Evolutionary conservation across 2,113 vertebrate species (phyloP).

Genomic region (Erpornis zantholeuca): DNA sequence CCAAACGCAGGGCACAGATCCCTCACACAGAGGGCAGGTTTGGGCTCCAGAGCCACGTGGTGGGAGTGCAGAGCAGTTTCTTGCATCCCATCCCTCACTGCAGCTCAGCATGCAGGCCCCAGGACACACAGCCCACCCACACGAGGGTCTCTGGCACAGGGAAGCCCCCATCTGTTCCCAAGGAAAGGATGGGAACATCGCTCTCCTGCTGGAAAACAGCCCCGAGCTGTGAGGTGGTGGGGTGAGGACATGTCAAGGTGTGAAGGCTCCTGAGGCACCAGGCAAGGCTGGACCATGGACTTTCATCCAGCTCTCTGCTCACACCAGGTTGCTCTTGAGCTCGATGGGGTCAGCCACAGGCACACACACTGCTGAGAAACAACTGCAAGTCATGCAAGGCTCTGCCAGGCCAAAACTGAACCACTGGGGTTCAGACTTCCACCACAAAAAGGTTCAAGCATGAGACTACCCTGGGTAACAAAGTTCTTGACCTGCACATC

Average conservation of each 20-base stretch:
- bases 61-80: background rate
- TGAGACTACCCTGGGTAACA: background rate
- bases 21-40: background rate
- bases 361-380: background rate
- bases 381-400: background rate
- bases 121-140: background rate
- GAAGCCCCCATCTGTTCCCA: background rate
- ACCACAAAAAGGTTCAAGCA: background rate
- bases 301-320: background rate
- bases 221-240: rapidly evolving
- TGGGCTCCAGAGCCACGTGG: background rate
- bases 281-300: background rate
- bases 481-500: background rate
- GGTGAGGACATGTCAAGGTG: background rate
- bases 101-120: background rate
- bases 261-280: background rate
- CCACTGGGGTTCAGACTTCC: background rate
- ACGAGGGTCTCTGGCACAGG: background rate
- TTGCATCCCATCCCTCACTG: background rate
- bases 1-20: background rate
- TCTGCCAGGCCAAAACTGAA: background rate
- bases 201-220: background rate
- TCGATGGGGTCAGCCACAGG: background rate
- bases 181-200: background rate
- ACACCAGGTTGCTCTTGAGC: background rate